Conservation (phyloP, 2,888 invertebrate species). For the Eupithecia subumbrata region DNA sequence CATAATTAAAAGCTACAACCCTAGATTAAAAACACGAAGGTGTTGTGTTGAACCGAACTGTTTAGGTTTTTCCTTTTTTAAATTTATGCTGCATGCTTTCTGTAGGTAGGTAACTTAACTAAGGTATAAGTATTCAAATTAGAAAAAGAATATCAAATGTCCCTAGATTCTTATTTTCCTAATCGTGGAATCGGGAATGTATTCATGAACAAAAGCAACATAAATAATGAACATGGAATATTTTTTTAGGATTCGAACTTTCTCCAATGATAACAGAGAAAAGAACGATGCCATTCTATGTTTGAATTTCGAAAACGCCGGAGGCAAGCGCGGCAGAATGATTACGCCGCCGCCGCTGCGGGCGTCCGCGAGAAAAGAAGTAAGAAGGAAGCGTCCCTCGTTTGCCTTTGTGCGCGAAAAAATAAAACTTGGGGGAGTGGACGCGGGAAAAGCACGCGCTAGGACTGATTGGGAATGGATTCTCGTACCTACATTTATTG, state of each 20-base stretch:
- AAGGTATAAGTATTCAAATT: too few species aligned
- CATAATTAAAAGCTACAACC: too few species aligned
- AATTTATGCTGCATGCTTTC: not conserved
- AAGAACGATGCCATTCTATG: not conserved
- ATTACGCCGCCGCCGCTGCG: constrained; percentile 39
- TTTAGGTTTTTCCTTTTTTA: too few species aligned
- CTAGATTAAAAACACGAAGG: too few species aligned
- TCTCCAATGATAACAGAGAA: not conserved
- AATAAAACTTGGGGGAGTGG: constrained; percentile 23
- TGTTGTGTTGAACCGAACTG: too few species aligned
- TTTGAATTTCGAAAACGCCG: constrained; percentile 26
- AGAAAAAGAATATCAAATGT: too few species aligned
- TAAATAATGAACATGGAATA: not conserved
- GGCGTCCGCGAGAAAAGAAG: constrained; percentile 39
- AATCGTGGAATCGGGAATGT: not conserved
- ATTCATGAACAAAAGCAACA: not conserved
- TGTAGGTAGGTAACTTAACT: too few species aligned
- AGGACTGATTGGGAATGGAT: not conserved
- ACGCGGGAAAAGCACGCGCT: constrained; percentile 31
- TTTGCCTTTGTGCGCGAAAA: constrained; percentile 36
- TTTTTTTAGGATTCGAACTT: not conserved
- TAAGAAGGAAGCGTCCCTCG: constrained; percentile 25
- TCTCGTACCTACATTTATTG: not conserved
- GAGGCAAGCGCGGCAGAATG: constrained; percentile 41
- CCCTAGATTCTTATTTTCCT: not conserved